Conservation (phyloP, 2,888 invertebrate genomes). For the Tenthredo notha region DNA sequence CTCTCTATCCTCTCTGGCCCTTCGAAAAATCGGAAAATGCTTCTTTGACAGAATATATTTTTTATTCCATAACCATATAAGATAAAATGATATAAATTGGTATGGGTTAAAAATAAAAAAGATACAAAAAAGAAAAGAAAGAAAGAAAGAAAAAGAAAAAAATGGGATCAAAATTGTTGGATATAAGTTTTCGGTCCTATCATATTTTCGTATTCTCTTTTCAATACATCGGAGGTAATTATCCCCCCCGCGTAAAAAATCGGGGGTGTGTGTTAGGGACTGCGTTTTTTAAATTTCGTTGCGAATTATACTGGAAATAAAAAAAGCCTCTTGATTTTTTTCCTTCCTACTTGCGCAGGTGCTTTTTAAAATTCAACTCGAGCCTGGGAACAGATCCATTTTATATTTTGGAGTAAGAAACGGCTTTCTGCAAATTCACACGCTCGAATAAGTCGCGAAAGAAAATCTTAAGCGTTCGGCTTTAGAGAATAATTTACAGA, state of each 20-base stretch:
- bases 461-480: constrained; percentile 6
- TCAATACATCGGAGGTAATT: neutral
- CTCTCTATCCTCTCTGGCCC: neutral
- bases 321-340: neutral
- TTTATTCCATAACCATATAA: neutral
- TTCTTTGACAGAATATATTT: neutral
- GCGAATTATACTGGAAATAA: neutral
- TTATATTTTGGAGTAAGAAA: constrained; percentile 41
- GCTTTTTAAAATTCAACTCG: constrained; percentile 33
- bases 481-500: neutral
- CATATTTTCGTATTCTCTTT: neutral
- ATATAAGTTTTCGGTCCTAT: neutral
- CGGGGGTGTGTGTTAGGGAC: neutral
- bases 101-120: neutral
- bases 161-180: neutral
- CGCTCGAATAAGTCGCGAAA: constrained; percentile 14
- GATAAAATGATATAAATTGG: neutral
- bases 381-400: constrained; percentile 37
- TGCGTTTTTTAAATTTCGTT: neutral
- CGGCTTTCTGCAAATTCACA: constrained; percentile 34
- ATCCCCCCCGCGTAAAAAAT: neutral
- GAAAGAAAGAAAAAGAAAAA: neutral
- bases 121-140: neutral
- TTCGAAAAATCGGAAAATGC: neutral
- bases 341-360: neutral